phyloP scores from a whole-genome alignment of 2,797 vertebrate species.

The Heliangelus exortis region DNA sequence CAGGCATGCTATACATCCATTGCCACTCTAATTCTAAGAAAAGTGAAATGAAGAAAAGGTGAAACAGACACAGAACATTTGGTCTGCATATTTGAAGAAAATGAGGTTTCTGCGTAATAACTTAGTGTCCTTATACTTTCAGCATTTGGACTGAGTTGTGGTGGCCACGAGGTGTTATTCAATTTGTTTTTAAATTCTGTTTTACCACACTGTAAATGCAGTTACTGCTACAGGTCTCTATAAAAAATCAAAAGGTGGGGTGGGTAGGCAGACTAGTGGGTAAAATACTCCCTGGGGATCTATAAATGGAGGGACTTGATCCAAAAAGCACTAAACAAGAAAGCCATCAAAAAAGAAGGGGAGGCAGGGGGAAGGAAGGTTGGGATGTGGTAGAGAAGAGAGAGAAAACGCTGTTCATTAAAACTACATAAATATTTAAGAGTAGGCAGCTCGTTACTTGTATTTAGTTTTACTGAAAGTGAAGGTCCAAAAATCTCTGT shows the following conservation, averaged over 20 bases:
- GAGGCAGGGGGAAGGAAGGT: fast-evolving
- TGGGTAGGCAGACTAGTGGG: not conserved
- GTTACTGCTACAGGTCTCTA: not conserved
- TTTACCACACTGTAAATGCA: slow-evolving; percentile 49
- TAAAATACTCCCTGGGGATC: not conserved
- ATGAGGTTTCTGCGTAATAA: slow-evolving; percentile 36
- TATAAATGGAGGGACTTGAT: slow-evolving; percentile 8
- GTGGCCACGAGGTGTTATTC: slow-evolving; percentile 46
- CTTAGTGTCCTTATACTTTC: not conserved
- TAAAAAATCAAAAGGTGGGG: slow-evolving; percentile 33
- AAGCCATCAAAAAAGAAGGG: not conserved
- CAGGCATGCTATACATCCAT: slow-evolving; percentile 44
- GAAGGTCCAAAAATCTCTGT: not conserved
- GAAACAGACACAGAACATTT: slow-evolving; percentile 58
- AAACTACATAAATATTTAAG: slow-evolving; percentile 3
- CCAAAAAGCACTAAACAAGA: slow-evolving; percentile 33
- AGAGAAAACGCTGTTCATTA: not conserved
- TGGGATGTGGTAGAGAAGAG: not conserved
- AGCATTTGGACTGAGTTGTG: slow-evolving; percentile 20
- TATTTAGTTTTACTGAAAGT: not conserved
- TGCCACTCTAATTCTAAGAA: slow-evolving; percentile 49
- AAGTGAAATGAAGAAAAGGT: slow-evolving; percentile 43
- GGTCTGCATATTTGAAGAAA: slow-evolving; percentile 15
- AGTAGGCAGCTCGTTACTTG: not conserved
- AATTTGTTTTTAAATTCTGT: slow-evolving; percentile 62